These are phyloP conservation scores for Melanotus villosus DNA, from an alignment of 2,888 invertebrate species.

Conservation along the genomic window DNA sequence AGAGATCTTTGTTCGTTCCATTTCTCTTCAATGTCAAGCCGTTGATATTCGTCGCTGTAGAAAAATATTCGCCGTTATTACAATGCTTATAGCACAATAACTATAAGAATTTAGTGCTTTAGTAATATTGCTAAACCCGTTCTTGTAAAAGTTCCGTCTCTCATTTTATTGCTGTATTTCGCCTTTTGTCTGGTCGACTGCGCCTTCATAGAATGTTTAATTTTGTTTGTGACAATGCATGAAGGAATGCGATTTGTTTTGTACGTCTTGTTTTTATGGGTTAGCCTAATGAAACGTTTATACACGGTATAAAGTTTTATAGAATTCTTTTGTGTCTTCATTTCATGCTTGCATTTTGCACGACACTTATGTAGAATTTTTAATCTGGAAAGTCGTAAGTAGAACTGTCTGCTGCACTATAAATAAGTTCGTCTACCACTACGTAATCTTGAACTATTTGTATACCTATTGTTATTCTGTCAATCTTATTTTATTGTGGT, in stretches of 20 bases:
- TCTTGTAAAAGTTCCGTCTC: conserved; percentile 33
- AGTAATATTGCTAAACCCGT: conserved; percentile 34
- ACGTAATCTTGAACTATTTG: no score
- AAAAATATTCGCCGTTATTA: conserved; percentile 34
- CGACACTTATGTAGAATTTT: not conserved
- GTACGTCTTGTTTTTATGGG: conserved; percentile 43
- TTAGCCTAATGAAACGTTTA: conserved; percentile 43
- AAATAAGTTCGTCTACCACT: no score
- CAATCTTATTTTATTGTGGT: no score
- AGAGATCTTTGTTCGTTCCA: not conserved
- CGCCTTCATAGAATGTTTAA: conserved; percentile 46
- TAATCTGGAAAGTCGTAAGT: not conserved
- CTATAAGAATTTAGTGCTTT: conserved; percentile 45
- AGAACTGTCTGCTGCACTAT: no score
- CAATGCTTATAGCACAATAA: conserved; percentile 37
- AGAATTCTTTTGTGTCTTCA: conserved; percentile 40
- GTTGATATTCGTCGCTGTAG: conserved; percentile 15
- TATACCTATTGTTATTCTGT: no score
- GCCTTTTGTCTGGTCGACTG: conserved; percentile 43
- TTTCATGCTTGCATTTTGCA: conserved; percentile 26
- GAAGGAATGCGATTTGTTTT: conserved; percentile 47
- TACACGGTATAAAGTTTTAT: conserved; percentile 35
- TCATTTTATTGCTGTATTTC: conserved; percentile 41
- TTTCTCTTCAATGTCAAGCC: conserved; percentile 7
- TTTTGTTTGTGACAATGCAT: conserved; percentile 48